Evolutionary conservation across 2,113 vertebrate genomes (phyloP).

Genomic region (Callospermophilus lateralis): DNA sequence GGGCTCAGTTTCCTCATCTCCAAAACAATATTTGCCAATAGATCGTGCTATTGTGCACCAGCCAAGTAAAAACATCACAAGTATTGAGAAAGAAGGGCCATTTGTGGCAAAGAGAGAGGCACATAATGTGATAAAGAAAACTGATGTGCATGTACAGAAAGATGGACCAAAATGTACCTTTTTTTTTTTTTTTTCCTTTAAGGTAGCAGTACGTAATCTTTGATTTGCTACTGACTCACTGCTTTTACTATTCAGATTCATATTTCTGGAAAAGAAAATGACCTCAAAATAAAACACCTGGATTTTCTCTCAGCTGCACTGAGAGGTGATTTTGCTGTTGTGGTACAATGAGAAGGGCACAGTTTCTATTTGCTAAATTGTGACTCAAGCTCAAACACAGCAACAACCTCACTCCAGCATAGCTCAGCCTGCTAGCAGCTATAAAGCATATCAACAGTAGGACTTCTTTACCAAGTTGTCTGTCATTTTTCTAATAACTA

Average conservation of each 20-base stretch:
- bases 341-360: background rate
- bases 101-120: conserved; percentile 33
- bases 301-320: conserved; percentile 49
- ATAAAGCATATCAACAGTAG: conserved; percentile 37
- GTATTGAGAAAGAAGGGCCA: background rate
- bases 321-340: conserved; percentile 55
- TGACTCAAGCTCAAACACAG: background rate
- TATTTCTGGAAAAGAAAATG: conserved; percentile 58
- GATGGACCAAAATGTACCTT: conserved; percentile 33
- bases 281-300: conserved; percentile 26
- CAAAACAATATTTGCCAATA: background rate
- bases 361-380: conserved; percentile 74
- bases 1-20: background rate
- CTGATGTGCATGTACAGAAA: conserved; percentile 19
- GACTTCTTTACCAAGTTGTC: conserved; percentile 60
- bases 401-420: conserved; percentile 47
- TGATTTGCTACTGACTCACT: conserved; percentile 62
- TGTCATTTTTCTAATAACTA: conserved; percentile 62
- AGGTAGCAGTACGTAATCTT: background rate
- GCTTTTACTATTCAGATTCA: background rate
- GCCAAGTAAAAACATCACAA: background rate
- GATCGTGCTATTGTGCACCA: background rate
- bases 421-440: conserved; percentile 65
- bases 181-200: background rate
- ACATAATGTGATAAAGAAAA: conserved; percentile 20